Base-by-base conservation (phyloP, 2,113 vertebrate genomes). In the Vulpes vulpes region DNA sequence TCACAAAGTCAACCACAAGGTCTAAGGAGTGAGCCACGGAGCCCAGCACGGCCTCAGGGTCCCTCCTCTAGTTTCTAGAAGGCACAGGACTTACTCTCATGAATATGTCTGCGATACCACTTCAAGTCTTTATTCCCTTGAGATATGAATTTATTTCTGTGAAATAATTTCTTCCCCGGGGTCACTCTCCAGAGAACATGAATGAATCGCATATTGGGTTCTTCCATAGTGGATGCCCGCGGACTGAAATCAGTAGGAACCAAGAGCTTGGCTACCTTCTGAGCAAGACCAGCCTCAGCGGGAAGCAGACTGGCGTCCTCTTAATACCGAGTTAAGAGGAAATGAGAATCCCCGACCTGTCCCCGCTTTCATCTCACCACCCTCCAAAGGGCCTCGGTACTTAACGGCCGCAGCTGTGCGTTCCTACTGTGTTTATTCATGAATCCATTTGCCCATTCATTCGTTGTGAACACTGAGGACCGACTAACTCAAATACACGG, bases 71-170 rank as follows among this genome's bases (percentile, higher is more conserved):
- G 11, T 55, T 92, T 97, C 59, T 93, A 65, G n/a, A 91, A 53
- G n/a, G 20, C 19, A 93, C 38, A 55, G 30, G 23, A 19, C 35
- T 78, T 53, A 64, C 3, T 65, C 89, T 96, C 59, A 95, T 89
- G 73, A 95, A 74, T 62, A 71, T 25, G 5, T 89, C 82, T 92
- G n/a, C 95, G 89, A 95, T 79, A 57, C 35, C 5, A 62, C 86
- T 96, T 67, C 8, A 74, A 79, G 81, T 83, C 11, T 74, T 96
- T 89, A 73, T 94, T 43, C 79, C 83, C 93, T 96, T 81, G 65
- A 85, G 30, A 90, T 62, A 51, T 11, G 5, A 87, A 82, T 84
- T 96, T 95, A 81, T 85, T 95, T 97, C 53, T 71, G 2, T 53
- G 92, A 96, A 96, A 78, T 82, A 90, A 94, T 64, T 92, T 93